Conservation (phyloP, 1,140 invertebrate genomes). For the Drusus annulatus region DNA sequence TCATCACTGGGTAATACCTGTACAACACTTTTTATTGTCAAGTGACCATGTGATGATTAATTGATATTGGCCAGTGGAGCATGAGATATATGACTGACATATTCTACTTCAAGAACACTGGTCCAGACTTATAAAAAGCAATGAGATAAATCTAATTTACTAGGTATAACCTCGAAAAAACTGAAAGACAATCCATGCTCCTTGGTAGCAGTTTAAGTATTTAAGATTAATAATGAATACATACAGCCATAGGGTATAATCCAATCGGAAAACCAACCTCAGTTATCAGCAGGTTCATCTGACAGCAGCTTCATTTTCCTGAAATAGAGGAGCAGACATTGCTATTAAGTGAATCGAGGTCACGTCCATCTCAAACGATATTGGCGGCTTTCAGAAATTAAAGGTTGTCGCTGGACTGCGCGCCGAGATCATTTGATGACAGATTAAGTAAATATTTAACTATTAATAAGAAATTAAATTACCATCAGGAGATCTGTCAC, state of each 20-base stretch:
- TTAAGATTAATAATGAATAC: slow-evolving; percentile 22
- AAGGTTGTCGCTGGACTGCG: not conserved
- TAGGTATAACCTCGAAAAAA: slow-evolving; percentile 5
- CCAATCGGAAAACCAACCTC: slow-evolving; percentile 36
- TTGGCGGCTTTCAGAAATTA: slow-evolving; percentile 12
- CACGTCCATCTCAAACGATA: slow-evolving; percentile 33
- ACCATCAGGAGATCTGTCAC: slow-evolving; percentile 64
- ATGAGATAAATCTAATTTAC: too few species aligned
- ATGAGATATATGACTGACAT: not conserved
- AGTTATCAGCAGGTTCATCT: not conserved
- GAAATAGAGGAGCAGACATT: slow-evolving; percentile 54
- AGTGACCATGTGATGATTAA: slow-evolving; percentile 2
- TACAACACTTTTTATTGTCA: not conserved
- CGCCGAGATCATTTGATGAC: slow-evolving; percentile 8
- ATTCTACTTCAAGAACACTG: not conserved
- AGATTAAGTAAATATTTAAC: slow-evolving; percentile 13
- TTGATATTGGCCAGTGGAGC: not conserved
- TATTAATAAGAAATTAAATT: slow-evolving; percentile 12
- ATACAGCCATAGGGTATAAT: slow-evolving; percentile 17
- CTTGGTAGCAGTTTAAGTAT: not conserved
- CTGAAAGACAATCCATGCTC: slow-evolving; percentile 3
- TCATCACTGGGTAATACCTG: slow-evolving; percentile 24
- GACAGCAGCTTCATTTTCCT: slow-evolving; percentile 38
- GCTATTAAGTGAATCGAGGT: slow-evolving; percentile 46
- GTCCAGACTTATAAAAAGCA: not conserved